Conservation (phyloP, 2,888 invertebrate genomes). For the Zeuzera pyrina region DNA sequence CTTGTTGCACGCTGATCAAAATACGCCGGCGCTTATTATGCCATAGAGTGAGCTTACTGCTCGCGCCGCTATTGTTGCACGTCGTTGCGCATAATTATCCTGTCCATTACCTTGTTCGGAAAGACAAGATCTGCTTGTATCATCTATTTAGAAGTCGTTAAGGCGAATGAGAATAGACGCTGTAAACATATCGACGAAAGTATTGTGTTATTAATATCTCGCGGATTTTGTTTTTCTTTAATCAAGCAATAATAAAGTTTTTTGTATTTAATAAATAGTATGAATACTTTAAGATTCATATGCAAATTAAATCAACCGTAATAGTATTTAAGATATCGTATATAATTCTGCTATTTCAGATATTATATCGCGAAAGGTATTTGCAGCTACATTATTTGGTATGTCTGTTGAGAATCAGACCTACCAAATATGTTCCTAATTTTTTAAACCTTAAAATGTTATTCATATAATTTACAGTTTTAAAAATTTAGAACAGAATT, state of each 20-base stretch:
- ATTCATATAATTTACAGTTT: no score
- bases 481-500: no score
- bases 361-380: no score
- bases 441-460: no score
- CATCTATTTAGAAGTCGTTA: conserved; percentile 66
- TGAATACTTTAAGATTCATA: no score
- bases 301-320: no score
- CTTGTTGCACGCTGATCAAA: conserved; percentile 64
- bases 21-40: conserved; percentile 68
- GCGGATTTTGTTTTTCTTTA: conserved; percentile 44
- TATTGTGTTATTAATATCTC: conserved; percentile 50
- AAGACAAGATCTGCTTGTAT: conserved; percentile 51
- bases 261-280: no score
- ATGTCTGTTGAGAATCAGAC: no score
- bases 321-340: no score
- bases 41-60: conserved; percentile 55
- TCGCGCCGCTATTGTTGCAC: conserved; percentile 70
- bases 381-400: no score
- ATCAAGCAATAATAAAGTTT: conserved; percentile 31
- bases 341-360: no score
- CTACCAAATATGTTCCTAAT: no score
- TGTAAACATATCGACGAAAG: conserved; percentile 50
- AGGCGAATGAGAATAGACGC: conserved; percentile 53
- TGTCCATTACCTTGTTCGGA: conserved; percentile 69
- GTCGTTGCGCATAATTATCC: conserved; percentile 69